A percentile compares a stretch with the other conserved stretches of the same genome.
Evolutionary conservation across 2,888 invertebrate genomes (phyloP).

Genomic region (Plebejus anna): DNA sequence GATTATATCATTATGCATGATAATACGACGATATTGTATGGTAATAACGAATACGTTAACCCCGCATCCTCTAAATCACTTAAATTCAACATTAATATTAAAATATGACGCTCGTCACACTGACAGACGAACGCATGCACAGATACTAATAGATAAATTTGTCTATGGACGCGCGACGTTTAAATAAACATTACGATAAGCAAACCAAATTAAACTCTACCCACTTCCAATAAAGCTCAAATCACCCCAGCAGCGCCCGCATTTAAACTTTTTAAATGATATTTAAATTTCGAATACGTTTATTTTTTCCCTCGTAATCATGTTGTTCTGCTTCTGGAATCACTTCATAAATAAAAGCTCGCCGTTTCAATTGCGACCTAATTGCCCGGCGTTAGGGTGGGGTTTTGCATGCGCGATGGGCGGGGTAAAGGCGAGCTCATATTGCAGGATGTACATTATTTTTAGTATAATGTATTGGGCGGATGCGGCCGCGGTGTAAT

Average conservation of each 20-base stretch:
- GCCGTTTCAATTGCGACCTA: slow-evolving; percentile 37
- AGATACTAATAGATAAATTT: slow-evolving; percentile 52
- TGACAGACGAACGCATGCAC: slow-evolving; percentile 48
- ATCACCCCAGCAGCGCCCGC: slow-evolving; percentile 29
- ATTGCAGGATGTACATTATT: slow-evolving; percentile 54
- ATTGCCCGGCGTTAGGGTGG: slow-evolving; percentile 38
- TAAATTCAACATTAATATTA: slow-evolving; percentile 2
- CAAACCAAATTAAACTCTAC: slow-evolving; percentile 37
- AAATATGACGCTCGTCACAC: slow-evolving; percentile 41
- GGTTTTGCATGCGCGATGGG: slow-evolving; percentile 40
- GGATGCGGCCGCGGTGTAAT: slow-evolving; percentile 59
- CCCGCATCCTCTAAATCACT: slow-evolving; percentile 12
- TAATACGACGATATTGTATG: not conserved
- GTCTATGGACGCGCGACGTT: slow-evolving; percentile 48
- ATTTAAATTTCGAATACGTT: slow-evolving; percentile 55
- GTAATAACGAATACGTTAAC: slow-evolving; percentile 12
- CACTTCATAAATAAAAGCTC: slow-evolving; percentile 45
- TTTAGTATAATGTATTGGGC: slow-evolving; percentile 52
- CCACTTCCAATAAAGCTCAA: slow-evolving; percentile 31
- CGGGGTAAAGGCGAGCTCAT: slow-evolving; percentile 49
- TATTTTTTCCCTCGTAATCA: slow-evolving; percentile 49
- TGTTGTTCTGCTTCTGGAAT: slow-evolving; percentile 53
- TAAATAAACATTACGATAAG: slow-evolving; percentile 43
- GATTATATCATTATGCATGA: not conserved
- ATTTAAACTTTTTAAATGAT: slow-evolving; percentile 50